Conservation (phyloP, 2,888 invertebrate species). For the Julus scandinavius region DNA sequence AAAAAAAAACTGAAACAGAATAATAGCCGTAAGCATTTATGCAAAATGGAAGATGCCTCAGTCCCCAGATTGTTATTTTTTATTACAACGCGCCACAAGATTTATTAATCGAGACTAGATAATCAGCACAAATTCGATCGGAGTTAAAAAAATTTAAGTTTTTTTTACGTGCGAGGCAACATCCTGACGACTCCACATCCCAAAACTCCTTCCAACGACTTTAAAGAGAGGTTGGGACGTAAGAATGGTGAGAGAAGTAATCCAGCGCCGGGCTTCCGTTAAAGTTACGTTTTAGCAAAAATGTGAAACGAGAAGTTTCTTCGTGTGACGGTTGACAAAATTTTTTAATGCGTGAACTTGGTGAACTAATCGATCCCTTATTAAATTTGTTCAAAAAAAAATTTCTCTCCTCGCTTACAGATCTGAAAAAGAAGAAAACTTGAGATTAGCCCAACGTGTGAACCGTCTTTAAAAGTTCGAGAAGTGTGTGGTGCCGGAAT, state of each 20-base stretch:
- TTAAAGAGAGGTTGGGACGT: not conserved
- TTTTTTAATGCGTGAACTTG: constrained; percentile 15
- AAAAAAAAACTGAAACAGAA: not conserved
- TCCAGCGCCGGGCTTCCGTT: not conserved
- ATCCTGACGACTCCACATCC: constrained; percentile 42
- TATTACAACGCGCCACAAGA: constrained; percentile 54
- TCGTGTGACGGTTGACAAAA: constrained; percentile 16
- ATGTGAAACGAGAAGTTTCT: constrained; percentile 29
- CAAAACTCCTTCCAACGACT: not conserved
- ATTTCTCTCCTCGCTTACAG: constrained; percentile 28
- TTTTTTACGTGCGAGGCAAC: too few species aligned
- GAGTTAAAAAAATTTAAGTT: constrained; percentile 6
- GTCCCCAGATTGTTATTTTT: constrained; percentile 35
- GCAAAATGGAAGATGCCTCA: constrained; percentile 50
- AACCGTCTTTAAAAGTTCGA: too few species aligned
- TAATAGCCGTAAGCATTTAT: constrained; percentile 43
- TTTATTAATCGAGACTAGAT: constrained; percentile 52
- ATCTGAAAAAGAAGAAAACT: constrained; percentile 17
- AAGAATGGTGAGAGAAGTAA: not conserved
- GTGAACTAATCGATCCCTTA: constrained; percentile 50
- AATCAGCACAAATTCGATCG: constrained; percentile 49
- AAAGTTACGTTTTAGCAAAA: not conserved
- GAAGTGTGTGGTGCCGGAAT: too few species aligned
- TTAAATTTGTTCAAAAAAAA: constrained; percentile 52
- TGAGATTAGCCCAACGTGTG: not conserved